Conservation (phyloP, 2,888 invertebrate genomes). For the Dyspetes luteomarginatus region DNA sequence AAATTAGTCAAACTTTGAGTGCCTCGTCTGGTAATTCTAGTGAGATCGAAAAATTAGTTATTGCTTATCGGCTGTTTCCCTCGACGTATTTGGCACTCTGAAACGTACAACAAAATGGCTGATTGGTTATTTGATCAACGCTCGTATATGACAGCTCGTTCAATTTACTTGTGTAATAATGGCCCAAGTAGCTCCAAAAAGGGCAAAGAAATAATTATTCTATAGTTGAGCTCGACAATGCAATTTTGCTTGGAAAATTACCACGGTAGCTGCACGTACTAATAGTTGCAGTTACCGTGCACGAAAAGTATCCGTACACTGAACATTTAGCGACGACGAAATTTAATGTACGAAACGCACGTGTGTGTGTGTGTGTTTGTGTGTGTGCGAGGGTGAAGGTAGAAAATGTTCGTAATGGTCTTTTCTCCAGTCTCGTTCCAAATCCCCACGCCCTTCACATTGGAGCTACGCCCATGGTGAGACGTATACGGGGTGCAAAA, state of each 20-base stretch:
- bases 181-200: background rate
- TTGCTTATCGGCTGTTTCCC: background rate
- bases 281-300: background rate
- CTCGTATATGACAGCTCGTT: background rate
- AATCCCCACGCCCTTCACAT: background rate
- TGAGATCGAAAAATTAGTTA: background rate
- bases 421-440: slow-evolving; percentile 27
- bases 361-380: background rate
- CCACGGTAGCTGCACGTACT: background rate
- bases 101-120: background rate
- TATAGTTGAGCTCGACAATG: background rate
- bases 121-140: background rate
- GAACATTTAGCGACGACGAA: slow-evolving; percentile 36
- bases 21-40: background rate
- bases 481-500: slow-evolving; percentile 42
- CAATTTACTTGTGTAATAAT: background rate
- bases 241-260: background rate
- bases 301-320: background rate
- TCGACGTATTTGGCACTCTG: background rate
- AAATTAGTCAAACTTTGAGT: slow-evolving; percentile 9
- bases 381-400: slow-evolving; percentile 12
- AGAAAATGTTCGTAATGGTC: slow-evolving; percentile 48
- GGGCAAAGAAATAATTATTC: background rate
- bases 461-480: background rate
- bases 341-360: slow-evolving; percentile 53